These are phyloP conservation scores for Lethrus apterus DNA, from an alignment of 1,140 invertebrate species.

Conservation along the genomic window DNA sequence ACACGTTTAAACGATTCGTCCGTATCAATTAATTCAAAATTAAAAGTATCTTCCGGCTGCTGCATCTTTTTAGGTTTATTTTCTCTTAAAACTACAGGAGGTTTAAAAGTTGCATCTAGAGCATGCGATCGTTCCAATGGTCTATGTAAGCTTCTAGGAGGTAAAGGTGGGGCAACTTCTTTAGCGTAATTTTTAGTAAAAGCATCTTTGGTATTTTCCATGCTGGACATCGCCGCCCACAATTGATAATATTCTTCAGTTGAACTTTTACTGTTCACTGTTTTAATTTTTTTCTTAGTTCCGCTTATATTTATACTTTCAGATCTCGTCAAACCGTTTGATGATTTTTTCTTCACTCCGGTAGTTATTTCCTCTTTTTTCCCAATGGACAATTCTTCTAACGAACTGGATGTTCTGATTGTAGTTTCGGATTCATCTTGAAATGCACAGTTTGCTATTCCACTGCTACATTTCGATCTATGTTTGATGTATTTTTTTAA, in stretches of 20 bases:
- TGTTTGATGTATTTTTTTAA: conserved; percentile 34
- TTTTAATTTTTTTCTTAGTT: conserved; percentile 38
- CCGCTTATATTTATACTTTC: conserved; percentile 32
- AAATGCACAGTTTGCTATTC: conserved; percentile 37
- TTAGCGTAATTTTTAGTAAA: conserved; percentile 33
- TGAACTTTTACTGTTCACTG: conserved; percentile 36
- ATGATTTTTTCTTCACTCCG: conserved; percentile 35
- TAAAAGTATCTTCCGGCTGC: conserved; percentile 65
- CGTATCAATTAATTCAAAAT: conserved; percentile 70
- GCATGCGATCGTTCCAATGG: conserved; percentile 57
- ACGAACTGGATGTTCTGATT: conserved; percentile 32
- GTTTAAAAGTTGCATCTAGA: conserved; percentile 41
- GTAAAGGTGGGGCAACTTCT: conserved; percentile 46
- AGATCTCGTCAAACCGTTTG: conserved; percentile 25
- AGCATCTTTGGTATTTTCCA: conserved; percentile 43
- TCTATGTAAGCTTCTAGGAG: conserved; percentile 46
- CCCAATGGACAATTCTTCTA: conserved; percentile 31
- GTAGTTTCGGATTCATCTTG: conserved; percentile 31
- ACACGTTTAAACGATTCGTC: conserved; percentile 47
- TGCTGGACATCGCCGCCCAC: conserved; percentile 48
- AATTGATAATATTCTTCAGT: conserved; percentile 54
- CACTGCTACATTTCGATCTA: conserved; percentile 30
- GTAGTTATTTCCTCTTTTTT: conserved; percentile 19
- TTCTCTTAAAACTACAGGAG: conserved; percentile 45
- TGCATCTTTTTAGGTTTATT: conserved; percentile 50